Evolutionary conservation across 1,140 invertebrate species (phyloP).

Genomic region (Zaprionus gabonicus): DNA sequence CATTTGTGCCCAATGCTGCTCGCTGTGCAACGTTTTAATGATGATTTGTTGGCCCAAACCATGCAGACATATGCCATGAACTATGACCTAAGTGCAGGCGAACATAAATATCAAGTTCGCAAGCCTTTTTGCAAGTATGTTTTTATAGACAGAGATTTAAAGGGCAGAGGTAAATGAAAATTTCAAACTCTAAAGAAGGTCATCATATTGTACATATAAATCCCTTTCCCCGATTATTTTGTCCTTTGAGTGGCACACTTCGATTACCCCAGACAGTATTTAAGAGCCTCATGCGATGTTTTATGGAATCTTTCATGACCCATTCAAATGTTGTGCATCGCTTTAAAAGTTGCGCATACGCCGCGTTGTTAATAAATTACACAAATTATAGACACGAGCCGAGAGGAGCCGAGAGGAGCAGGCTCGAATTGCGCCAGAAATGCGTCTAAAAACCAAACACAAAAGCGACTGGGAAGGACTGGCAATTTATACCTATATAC

Average conservation of each 20-base stretch:
- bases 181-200: not conserved
- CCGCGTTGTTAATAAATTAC: constrained; percentile 64
- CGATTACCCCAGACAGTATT: not conserved
- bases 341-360: constrained; percentile 59
- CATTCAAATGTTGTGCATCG: not conserved
- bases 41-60: constrained; percentile 59
- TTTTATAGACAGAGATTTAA: not conserved
- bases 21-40: constrained; percentile 49
- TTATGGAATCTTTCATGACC: constrained; percentile 3
- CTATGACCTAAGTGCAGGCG: constrained; percentile 37
- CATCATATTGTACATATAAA: not conserved
- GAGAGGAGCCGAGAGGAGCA: constrained; percentile 33
- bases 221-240: not conserved
- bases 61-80: constrained; percentile 49
- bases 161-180: not conserved
- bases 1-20: not conserved
- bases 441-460: constrained; percentile 28
- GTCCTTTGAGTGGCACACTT: not conserved
- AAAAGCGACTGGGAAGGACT: not conserved
- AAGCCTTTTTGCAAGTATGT: not conserved
- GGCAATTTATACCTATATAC: not conserved
- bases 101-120: constrained; percentile 26
- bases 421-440: constrained; percentile 25
- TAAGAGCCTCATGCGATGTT: constrained; percentile 3
- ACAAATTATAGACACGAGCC: constrained; percentile 60